phyloP scores from a whole-genome alignment of 2,113 vertebrate species.

The Phaethon lepturus region DNA sequence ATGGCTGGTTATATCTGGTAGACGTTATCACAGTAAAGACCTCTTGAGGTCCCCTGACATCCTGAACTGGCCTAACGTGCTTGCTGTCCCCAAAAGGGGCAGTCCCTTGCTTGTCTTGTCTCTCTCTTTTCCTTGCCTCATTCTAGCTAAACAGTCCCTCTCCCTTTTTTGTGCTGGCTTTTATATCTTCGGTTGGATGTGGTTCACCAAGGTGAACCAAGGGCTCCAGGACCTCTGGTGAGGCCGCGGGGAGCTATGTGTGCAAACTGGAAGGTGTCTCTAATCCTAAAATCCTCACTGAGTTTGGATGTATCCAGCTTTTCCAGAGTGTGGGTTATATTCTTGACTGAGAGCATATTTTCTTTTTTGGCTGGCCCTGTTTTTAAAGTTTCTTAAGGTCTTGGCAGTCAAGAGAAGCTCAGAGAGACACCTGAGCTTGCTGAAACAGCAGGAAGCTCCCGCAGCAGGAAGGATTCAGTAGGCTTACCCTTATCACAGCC shows the following conservation, averaged over 20 bases:
- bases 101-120: not conserved
- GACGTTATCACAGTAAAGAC: not conserved
- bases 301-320: not conserved
- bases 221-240: not conserved
- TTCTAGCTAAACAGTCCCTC: not conserved
- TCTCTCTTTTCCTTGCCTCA: not conserved
- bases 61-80: not conserved
- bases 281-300: not conserved
- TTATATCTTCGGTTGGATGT: not conserved
- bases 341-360: not conserved
- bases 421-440: not conserved
- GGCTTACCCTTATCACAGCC: not conserved
- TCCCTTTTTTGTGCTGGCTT: not conserved
- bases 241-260: not conserved
- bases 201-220: not conserved
- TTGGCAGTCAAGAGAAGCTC: not conserved
- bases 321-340: not conserved
- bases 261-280: not conserved
- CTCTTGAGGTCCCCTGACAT: not conserved
- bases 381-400: not conserved
- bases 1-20: not conserved
- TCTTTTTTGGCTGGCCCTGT: not conserved
- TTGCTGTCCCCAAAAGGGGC: not conserved
- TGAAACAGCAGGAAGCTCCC: not conserved
- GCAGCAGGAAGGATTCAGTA: not conserved